Evolutionary conservation across 2,888 invertebrate species (phyloP).

Genomic region (Lasius fuliginosus): DNA sequence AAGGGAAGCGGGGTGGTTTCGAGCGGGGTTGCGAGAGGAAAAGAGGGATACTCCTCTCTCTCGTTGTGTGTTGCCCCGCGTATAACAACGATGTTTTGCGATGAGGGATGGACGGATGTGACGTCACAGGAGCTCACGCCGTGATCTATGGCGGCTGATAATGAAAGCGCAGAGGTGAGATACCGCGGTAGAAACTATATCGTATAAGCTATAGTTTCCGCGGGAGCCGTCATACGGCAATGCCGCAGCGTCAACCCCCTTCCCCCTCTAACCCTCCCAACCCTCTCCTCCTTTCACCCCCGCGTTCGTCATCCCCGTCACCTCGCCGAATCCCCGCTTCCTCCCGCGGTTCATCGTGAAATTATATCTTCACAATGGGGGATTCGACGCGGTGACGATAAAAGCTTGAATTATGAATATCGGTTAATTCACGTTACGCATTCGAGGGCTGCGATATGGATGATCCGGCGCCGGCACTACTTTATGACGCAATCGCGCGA

Average conservation of each 20-base stretch:
- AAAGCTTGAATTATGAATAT: slow-evolving; percentile 82
- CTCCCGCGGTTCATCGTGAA: slow-evolving; percentile 49
- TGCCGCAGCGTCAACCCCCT: slow-evolving; percentile 43
- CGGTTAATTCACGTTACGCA: slow-evolving; percentile 70
- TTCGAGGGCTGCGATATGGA: slow-evolving; percentile 67
- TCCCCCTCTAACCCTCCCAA: slow-evolving; percentile 43
- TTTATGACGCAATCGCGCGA: slow-evolving; percentile 51
- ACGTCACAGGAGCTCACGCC: slow-evolving; percentile 79
- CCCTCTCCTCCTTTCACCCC: slow-evolving; percentile 24
- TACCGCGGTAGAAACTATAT: slow-evolving; percentile 74
- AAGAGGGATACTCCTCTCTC: not conserved
- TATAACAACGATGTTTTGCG: slow-evolving; percentile 65
- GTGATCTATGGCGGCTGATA: slow-evolving; percentile 85
- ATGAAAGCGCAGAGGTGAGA: slow-evolving; percentile 84
- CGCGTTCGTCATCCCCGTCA: not conserved
- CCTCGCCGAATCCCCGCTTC: slow-evolving; percentile 17
- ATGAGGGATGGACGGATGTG: slow-evolving; percentile 85
- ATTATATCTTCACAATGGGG: slow-evolving; percentile 76
- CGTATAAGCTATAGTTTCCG: slow-evolving; percentile 82
- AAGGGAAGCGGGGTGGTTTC: not conserved
- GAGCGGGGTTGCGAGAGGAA: not conserved
- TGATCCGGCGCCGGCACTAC: slow-evolving; percentile 26
- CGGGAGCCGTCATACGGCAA: slow-evolving; percentile 65
- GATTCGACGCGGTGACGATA: slow-evolving; percentile 71
- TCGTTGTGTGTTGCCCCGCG: slow-evolving; percentile 20